Evolutionary conservation across 2,888 invertebrate species (phyloP), one percentile per base, ranked within the genome.

Genomic region (Calameuta idolon): DNA sequence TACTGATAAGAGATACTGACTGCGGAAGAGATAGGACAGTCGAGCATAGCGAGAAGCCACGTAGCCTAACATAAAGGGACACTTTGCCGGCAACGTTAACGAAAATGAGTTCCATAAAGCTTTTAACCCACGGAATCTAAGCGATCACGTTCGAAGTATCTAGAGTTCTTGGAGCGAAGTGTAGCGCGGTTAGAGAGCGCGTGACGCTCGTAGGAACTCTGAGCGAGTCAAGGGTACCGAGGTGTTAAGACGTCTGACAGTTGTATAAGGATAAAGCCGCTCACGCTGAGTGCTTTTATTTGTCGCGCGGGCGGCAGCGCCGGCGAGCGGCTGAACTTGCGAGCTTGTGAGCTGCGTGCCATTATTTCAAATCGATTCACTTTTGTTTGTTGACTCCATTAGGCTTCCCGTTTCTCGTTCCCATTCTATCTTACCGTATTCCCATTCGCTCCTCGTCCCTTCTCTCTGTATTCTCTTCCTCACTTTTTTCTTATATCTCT

Each of bases 321-420:
- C 40, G 40, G 83, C 81, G 76, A 37, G 37, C 37, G 37, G 37
- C 12, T 37, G 37, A 78, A 79, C 78, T 69, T 74, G 75, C 77
- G 69, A 74, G 79, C 79, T 77, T 80, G 76, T 75, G 78, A 85
- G 84, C 86, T 85, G 87, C 87, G 85, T 86, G 86, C 88, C 87
- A 88, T 89, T 90, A 89, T 89, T 90, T 89, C 88, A 89, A 86
- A 89, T 89, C 89, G 87, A 88, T 89, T 89, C 89, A 87, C 89
- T 90, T 89, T 89, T 88, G 89, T 89, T 89, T 89, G 90, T 90
- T 90, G 89, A 89, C 88, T 89, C 89, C 89, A 90, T 90, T 90
- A 89, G 88, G 83, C 84, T 76, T 77, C 76, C 73, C 71, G 76
- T 69, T 69, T 69, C 80, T 78, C 73, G 69, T 75, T 34, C 35